Base-by-base conservation (phyloP, 2,888 invertebrate species). In the Sepioteuthis lessoniana region DNA sequence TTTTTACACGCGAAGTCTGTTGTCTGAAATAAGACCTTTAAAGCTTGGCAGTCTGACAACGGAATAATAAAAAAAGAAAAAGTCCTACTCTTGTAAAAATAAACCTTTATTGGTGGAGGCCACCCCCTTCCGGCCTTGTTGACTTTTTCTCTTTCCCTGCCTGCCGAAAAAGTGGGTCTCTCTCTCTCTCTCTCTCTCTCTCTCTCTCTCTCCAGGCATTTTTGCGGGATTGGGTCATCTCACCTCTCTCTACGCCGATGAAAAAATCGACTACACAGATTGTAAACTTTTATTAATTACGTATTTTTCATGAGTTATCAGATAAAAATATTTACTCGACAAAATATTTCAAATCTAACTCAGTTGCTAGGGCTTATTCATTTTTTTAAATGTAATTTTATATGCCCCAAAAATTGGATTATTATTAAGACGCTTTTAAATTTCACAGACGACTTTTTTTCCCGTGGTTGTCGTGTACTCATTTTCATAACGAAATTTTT, bases 11-110 rank as follows among this genome's bases (percentile, higher is more conserved):
- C 76, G 13, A n/a, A 13, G 76, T 76, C 76, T 76, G 76, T 76
- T 76, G 76, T 76, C 76, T 76, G 76, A 76, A 76, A 76, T 35
- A 13, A 76, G 76, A 76, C 76, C 76, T 76, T 76, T 76, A 76
- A 76, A 35, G 35, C 16, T 76, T 76, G 76, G 76, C 76, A 76
- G 76, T n/a, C 76, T 35, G 76, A 35, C 76, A 76, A 76, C 31
- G 8, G 76, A 31, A 76, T 4, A n/a, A 76, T 28, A 76, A 76
- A 31, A 76, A 50, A 21, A n/a, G n/a, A 76, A 16, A 76, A 76
- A 4, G 8, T 35, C 76, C 76, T 16, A 19, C 76, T 76, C 76
- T 35, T 76, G 76, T 76, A 76, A 76, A 76, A 76, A 76, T 76
- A 76, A 76, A 76, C n/a, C 76, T 76, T 76, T 35, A 76, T n/a